These are phyloP conservation scores for Heliconius hermathena DNA, from an alignment of 1,140 invertebrate species.

Conservation along the genomic window DNA sequence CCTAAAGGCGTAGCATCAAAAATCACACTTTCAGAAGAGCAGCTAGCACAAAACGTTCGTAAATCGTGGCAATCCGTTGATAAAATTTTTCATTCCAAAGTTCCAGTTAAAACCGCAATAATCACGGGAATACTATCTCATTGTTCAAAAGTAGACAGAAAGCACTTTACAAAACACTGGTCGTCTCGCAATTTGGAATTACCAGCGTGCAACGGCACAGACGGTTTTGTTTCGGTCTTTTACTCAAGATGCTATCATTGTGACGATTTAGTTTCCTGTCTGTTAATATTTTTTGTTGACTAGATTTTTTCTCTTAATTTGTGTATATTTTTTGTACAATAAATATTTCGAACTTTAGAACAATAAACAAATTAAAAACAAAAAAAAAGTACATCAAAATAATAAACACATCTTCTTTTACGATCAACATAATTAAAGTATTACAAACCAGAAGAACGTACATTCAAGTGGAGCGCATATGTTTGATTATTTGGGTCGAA, in stretches of 20 bases:
- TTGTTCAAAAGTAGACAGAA: constrained; percentile 35
- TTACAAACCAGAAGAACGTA: background rate
- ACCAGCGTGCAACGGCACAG: constrained; percentile 23
- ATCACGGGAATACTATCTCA: constrained; percentile 36
- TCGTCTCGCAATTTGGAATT: constrained; percentile 33
- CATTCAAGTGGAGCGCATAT: background rate
- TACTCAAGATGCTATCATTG: constrained; percentile 27
- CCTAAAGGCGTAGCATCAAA: background rate
- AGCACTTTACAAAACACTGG: constrained; percentile 39
- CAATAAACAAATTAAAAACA: no score
- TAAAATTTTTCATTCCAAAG: constrained; percentile 30
- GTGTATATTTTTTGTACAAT: background rate
- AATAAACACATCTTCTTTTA: background rate
- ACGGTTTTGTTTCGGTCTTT: constrained; percentile 27
- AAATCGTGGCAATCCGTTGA: constrained; percentile 26
- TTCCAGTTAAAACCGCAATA: constrained; percentile 33
- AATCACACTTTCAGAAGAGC: background rate
- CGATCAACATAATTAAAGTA: background rate
- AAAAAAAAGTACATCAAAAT: no score
- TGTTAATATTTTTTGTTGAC: background rate
- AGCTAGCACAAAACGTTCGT: background rate
- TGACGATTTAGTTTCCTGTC: constrained; percentile 17
- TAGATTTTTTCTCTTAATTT: background rate
- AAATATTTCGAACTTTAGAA: no score
- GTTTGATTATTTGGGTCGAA: constrained; percentile 6